phyloP scores from a whole-genome alignment of 2,888 invertebrate species.

The Netelia melanura region DNA sequence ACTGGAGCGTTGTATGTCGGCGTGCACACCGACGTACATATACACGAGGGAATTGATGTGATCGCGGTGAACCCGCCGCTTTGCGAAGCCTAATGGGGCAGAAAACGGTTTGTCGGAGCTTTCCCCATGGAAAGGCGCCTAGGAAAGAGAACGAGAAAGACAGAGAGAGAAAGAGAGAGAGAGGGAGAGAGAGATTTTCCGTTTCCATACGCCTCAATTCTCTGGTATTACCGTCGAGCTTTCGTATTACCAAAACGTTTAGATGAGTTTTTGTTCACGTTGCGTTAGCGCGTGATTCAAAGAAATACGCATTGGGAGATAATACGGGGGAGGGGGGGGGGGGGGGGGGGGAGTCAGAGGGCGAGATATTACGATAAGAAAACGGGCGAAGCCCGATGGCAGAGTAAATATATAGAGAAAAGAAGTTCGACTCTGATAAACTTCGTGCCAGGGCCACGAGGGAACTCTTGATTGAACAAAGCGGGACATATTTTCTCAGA shows the following conservation, averaged over 20 bases:
- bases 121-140: conserved; percentile 1
- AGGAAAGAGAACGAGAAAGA: neutral
- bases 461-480: neutral
- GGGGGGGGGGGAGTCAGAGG: neutral
- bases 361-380: neutral
- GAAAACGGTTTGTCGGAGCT: conserved; percentile 26
- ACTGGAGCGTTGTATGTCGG: conserved; percentile 14
- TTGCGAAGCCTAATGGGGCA: conserved; percentile 25
- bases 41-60: conserved; percentile 34
- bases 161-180: neutral
- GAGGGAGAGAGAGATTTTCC: conserved; percentile 5
- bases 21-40: conserved; percentile 11
- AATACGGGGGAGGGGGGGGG: neutral
- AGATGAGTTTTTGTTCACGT: conserved; percentile 1
- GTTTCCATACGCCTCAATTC: conserved; percentile 34
- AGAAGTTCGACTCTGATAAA: neutral
- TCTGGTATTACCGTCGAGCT: conserved; percentile 13
- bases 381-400: neutral
- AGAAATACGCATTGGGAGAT: conserved; percentile 34
- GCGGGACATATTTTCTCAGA: neutral
- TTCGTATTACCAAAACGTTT: conserved; percentile 10
- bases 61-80: conserved; percentile 30
- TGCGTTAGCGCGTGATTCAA: conserved; percentile 6
- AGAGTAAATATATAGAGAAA: neutral
- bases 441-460: neutral